A percentile compares a stretch with the other conserved stretches of the same genome.
Conservation (phyloP, 1,140 invertebrate species). For the Thaumatotibia leucotreta region DNA sequence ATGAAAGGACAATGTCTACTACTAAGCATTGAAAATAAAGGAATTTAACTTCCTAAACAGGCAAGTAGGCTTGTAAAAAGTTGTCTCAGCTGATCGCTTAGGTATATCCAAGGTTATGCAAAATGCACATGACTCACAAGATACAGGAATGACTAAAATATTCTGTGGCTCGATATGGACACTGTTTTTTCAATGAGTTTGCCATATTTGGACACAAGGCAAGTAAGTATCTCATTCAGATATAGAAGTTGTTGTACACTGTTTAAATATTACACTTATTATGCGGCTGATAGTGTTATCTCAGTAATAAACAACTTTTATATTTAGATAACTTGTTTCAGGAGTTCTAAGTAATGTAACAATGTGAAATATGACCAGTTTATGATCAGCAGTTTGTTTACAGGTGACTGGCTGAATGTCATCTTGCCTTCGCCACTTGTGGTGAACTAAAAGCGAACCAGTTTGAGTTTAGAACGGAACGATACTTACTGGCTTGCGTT, state of each 20-base stretch:
- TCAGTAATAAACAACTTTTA: slow-evolving; percentile 5
- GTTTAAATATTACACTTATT: slow-evolving; percentile 11
- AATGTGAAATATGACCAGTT: neutral
- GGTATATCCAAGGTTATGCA: neutral
- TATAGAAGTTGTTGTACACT: neutral
- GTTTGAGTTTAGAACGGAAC: neutral
- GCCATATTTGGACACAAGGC: neutral
- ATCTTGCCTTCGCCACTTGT: neutral
- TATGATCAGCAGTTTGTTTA: neutral
- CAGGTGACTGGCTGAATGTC: neutral
- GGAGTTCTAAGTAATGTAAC: no score
- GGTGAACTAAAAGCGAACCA: neutral
- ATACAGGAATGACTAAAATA: neutral
- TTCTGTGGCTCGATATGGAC: neutral
- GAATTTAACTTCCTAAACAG: no score
- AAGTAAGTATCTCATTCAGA: slow-evolving; percentile 1
- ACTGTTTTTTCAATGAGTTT: neutral
- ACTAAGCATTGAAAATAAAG: no score
- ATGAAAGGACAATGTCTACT: no score
- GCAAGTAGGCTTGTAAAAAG: no score
- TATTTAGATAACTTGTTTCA: neutral
- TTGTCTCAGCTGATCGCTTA: neutral
- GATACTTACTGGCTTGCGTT: neutral
- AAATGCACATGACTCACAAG: neutral
- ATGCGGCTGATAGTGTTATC: slow-evolving; percentile 7